Base-by-base conservation (phyloP, 2,888 invertebrate genomes). In the Platycnemis pennipes region DNA sequence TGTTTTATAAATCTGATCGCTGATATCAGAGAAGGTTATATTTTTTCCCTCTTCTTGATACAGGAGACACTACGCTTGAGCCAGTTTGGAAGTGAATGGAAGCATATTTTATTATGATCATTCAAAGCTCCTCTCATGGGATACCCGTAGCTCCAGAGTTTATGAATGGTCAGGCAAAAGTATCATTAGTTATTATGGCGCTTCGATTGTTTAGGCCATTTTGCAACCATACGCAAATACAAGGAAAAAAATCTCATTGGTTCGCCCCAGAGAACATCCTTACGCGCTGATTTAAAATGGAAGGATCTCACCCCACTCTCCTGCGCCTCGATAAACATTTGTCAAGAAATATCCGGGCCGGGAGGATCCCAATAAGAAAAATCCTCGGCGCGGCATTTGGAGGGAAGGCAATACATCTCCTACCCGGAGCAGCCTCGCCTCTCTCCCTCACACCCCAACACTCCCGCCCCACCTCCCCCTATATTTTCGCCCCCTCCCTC, bases 241-340 rank as follows among this genome's bases (percentile, higher is more conserved):
- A 7, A 13, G 31, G 31, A 77, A 77, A 77, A 31, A 31, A 77
- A 69, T 31, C 69, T 77, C 69, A 77, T 7, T 77, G 69, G 37
- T 31, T 77, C 69, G 69, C 31, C 69, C 31, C 31, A 77, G 1
- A 77, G 69, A 77, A 77, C 69, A 77, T 77, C 69, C 69, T 31
- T 31, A 1, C 69, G 69, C 31, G 69, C 69, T 77, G 69, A 77
- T 77, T 77, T 77, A 77, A 77, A 77, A 77, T 77, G 69, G 8
- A 77, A 31, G 69, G 31, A 77, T 77, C 37, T 37, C 69, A 77
- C 31, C 69, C 31, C 31, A 13, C 69, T 77, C 69, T 77, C 16
- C 31, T 37, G 31, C 37, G 69, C 69, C 69, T 77, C 69, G 37
- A 77, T 37, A 77, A 77, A 77, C 69, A 77, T 77, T 77, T 77